Evolutionary conservation across 2,797 vertebrate species (phyloP), one percentile per base, ranked within the genome.

Genomic region (Coluber constrictor): DNA sequence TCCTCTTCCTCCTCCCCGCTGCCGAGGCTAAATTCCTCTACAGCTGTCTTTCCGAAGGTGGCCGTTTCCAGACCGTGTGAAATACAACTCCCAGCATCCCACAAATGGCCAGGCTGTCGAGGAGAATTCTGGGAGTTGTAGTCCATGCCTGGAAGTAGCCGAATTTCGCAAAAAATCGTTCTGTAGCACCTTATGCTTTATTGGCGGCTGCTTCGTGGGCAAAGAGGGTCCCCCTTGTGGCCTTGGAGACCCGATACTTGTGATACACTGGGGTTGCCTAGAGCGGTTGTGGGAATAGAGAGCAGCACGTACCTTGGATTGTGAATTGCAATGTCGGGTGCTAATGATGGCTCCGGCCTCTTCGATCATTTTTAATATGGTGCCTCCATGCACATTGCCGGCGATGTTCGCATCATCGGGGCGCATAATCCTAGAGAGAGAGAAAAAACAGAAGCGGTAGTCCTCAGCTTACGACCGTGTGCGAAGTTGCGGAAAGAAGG

Each of bases 331-430:
- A 96, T 99, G 99, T 3, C 99, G 98, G 0, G 99, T 99, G 94
- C 99, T 97, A 59, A 99, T 98, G 94, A 99, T 99, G 96, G 98
- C 98, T 10, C 99, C 99, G 0, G 99, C 99, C 94, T 99, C 99
- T 96, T 99, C 99, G 0, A 99, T 99, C 98, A 99, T 99, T 97
- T 98, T 99, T 95, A 99, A 97, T 96, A 99, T 98, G 93, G 97
- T 99, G 54, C 99, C 99, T 0, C 99, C 99, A 0, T 99, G 99
- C 74, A 99, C 98, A 0, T 99, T 99, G 13, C 99, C 99, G 0
- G 98, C 98, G 1, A 99, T 96, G 16, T 99, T 99, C 95, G 99
- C 98, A 0, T 99, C 99, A 23, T 99, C 98, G 0, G 99, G 99
- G 16, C 98, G 97, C 99, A 99, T 99, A 90, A 99, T 98, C 98